Evolutionary conservation across 2,888 invertebrate genomes (phyloP).

Genomic region (Palloptera scutellata): DNA sequence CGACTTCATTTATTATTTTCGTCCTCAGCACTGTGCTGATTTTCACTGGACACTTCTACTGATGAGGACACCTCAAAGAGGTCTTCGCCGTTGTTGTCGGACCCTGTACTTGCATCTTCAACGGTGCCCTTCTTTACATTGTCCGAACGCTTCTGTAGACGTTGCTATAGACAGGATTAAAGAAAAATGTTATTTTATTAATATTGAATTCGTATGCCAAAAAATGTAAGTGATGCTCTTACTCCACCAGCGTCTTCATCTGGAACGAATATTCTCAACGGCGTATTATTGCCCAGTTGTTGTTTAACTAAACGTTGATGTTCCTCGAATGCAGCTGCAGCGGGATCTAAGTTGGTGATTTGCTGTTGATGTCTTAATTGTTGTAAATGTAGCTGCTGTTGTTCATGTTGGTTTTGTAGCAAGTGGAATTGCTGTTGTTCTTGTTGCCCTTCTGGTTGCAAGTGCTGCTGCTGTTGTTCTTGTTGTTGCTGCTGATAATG

Average conservation of each 20-base stretch:
- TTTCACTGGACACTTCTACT: constrained; percentile 55
- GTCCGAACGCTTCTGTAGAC: constrained; percentile 56
- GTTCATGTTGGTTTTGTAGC: constrained; percentile 46
- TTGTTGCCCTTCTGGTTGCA: constrained; percentile 38
- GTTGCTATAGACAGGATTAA: constrained; percentile 43
- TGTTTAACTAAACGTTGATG: constrained; percentile 58
- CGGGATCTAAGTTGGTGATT: constrained; percentile 41
- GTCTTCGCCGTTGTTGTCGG: constrained; percentile 44
- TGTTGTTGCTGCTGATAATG: constrained; percentile 43
- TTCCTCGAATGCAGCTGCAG: constrained; percentile 54
- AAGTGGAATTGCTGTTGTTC: constrained; percentile 47
- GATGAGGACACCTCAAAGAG: constrained; percentile 55
- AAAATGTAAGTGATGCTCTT: constrained; percentile 37
- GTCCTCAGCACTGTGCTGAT: constrained; percentile 35
- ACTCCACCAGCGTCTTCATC: constrained; percentile 59
- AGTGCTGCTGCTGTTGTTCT: constrained; percentile 38
- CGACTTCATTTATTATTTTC: constrained; percentile 7
- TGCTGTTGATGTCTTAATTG: constrained; percentile 43
- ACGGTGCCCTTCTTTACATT: constrained; percentile 51
- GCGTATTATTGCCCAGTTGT: constrained; percentile 57
- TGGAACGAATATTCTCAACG: constrained; percentile 66
- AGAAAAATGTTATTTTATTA: constrained; percentile 1
- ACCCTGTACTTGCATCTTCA: constrained; percentile 40
- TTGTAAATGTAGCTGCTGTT: constrained; percentile 42
- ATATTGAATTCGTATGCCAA: background rate